Conservation (phyloP, 2,888 invertebrate species). For the Ceraclea dissimilis region DNA sequence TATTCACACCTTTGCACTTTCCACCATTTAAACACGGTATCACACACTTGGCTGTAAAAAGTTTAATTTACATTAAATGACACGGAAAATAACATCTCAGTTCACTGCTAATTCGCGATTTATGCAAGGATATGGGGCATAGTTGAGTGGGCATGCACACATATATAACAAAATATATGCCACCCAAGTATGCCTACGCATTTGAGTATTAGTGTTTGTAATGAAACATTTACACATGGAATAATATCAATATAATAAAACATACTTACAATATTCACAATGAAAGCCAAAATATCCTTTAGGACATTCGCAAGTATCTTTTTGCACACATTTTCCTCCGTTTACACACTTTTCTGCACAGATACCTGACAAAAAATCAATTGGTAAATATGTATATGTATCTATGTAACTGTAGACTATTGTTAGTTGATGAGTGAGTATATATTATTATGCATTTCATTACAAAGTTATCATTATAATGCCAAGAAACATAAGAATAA, state of each 20-base stretch:
- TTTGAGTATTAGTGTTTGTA: neutral
- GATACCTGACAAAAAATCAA: constrained; percentile 60
- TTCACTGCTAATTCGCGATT: too few relatives aligned
- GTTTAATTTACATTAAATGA: constrained; percentile 4
- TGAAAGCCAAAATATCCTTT: constrained; percentile 85
- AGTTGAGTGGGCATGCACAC: neutral
- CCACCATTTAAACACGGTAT: constrained; percentile 89
- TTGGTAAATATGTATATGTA: too few relatives aligned
- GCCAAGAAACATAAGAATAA: too few relatives aligned
- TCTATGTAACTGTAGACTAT: too few relatives aligned
- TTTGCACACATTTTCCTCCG: constrained; percentile 91
- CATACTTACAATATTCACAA: constrained; percentile 83
- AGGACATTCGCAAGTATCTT: constrained; percentile 87
- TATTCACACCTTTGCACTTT: constrained; percentile 80
- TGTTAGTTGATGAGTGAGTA: too few relatives aligned
- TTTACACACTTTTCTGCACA: constrained; percentile 87
- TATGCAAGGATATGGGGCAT: neutral
- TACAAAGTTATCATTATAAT: too few relatives aligned
- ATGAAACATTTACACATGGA: neutral
- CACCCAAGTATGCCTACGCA: too few relatives aligned
- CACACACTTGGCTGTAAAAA: constrained; percentile 68
- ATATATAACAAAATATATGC: neutral
- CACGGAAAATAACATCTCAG: too few relatives aligned
- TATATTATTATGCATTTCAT: too few relatives aligned
- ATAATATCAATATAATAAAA: too few relatives aligned